These are phyloP conservation scores for Gymnocypris eckloni DNA, from an alignment of 2,797 vertebrate species.

Conservation along the genomic window DNA sequence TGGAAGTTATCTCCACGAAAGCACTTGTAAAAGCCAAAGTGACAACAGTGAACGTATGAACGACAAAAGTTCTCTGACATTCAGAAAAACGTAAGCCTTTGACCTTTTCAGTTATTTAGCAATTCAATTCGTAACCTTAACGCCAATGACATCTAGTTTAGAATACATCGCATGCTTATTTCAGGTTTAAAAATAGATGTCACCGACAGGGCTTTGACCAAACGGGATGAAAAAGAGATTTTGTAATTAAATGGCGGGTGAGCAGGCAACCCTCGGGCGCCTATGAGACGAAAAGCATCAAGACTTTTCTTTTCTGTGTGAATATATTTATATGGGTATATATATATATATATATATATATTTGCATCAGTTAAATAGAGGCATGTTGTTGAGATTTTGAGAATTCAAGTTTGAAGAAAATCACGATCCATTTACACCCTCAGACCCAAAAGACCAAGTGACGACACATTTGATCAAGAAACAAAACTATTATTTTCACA, in stretches of 20 bases:
- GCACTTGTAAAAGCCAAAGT: slow-evolving; percentile 51
- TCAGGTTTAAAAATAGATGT: slow-evolving; percentile 51
- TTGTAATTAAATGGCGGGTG: background rate
- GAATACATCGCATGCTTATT: slow-evolving; percentile 63
- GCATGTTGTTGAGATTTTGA: slow-evolving; percentile 43
- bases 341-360: background rate
- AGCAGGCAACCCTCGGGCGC: background rate
- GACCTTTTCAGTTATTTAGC: slow-evolving; percentile 56
- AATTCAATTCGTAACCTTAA: slow-evolving; percentile 57
- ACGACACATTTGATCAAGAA: slow-evolving; percentile 42
- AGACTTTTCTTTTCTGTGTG: slow-evolving; percentile 1
- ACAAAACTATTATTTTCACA: slow-evolving; percentile 67
- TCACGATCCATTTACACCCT: slow-evolving; percentile 39
- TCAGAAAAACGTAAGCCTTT: slow-evolving; percentile 61
- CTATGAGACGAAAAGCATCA: background rate
- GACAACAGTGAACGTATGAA: slow-evolving; percentile 42
- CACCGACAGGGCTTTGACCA: slow-evolving; percentile 36
- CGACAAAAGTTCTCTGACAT: slow-evolving; percentile 65
- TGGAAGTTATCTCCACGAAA: slow-evolving; percentile 45
- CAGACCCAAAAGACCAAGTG: slow-evolving; percentile 38
- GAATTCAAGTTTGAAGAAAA: slow-evolving; percentile 37
- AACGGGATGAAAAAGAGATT: slow-evolving; percentile 21
- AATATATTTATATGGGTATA: background rate
- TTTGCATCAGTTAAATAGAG: slow-evolving; percentile 57
- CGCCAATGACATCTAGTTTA: slow-evolving; percentile 59